These are phyloP conservation scores for Nebria salina DNA, from an alignment of 2,888 invertebrate genomes.

Conservation along the genomic window DNA sequence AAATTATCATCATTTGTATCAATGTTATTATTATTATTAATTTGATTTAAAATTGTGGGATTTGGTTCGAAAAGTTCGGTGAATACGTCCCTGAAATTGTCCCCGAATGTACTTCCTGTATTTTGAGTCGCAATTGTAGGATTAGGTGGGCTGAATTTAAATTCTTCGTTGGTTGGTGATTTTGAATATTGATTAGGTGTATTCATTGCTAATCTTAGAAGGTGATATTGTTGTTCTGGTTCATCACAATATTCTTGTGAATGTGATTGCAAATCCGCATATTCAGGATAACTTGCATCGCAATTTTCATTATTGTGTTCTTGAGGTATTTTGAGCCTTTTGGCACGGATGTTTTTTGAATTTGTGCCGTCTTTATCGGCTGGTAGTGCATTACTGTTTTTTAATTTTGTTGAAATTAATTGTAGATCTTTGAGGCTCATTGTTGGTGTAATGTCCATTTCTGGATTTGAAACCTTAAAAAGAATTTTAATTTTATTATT, in stretches of 20 bases:
- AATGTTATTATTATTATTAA: not conserved
- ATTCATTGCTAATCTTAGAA: not conserved
- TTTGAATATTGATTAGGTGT: not conserved
- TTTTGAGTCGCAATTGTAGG: not conserved
- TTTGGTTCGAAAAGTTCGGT: not conserved
- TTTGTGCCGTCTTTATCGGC: not conserved
- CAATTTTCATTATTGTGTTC: not conserved
- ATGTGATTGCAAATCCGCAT: not conserved
- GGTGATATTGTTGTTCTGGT: not conserved
- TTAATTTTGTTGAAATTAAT: constrained; percentile 10
- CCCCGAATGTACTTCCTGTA: not conserved
- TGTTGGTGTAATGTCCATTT: not conserved
- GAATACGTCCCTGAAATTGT: not conserved
- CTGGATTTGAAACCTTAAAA: not conserved
- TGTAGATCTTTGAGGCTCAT: not conserved
- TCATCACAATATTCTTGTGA: not conserved
- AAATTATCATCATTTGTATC: not conserved
- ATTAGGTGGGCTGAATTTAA: not conserved
- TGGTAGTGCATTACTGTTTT: not conserved
- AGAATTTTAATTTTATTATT: not conserved
- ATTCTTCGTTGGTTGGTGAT: not conserved
- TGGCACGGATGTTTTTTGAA: not conserved
- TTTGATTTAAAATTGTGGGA: not conserved
- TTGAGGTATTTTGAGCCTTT: not conserved
- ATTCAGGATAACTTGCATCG: not conserved